Evolutionary conservation across 2,113 vertebrate genomes (phyloP).

Genomic region (Pycnonotus jocosus): DNA sequence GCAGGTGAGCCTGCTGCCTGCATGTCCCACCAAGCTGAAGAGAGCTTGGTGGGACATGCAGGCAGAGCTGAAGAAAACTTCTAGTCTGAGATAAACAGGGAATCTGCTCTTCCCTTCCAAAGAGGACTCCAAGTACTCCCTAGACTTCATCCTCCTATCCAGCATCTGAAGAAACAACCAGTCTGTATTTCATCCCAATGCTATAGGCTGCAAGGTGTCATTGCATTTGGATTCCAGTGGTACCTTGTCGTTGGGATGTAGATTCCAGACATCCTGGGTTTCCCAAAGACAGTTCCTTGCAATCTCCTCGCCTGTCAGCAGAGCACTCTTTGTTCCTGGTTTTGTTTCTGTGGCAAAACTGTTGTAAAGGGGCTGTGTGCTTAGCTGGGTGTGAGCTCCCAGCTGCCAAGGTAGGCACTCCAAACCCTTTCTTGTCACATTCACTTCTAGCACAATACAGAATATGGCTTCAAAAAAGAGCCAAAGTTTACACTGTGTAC

Average conservation of each 20-base stretch:
- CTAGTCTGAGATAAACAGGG: neutral
- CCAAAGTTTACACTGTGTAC: neutral
- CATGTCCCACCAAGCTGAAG: neutral
- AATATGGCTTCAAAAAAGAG: neutral
- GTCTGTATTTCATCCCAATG: neutral
- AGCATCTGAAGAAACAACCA: neutral
- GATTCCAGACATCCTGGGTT: neutral
- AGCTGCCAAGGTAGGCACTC: neutral
- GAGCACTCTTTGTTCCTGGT: neutral
- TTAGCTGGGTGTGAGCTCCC: neutral
- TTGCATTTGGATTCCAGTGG: neutral
- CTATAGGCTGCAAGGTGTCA: neutral
- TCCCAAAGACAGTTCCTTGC: neutral
- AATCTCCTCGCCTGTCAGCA: neutral
- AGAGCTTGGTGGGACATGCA: too few relatives aligned
- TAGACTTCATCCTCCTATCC: neutral
- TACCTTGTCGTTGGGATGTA: fast-evolving
- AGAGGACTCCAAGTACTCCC: neutral
- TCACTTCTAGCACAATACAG: neutral
- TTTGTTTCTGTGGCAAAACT: neutral
- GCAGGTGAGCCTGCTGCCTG: neutral
- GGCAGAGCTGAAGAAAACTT: neutral
- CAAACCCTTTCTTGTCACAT: neutral
- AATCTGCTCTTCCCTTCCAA: neutral
- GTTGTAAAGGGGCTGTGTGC: neutral